These are phyloP conservation scores for Channa argus DNA, from an alignment of 2,113 vertebrate species.

Conservation along the genomic window DNA sequence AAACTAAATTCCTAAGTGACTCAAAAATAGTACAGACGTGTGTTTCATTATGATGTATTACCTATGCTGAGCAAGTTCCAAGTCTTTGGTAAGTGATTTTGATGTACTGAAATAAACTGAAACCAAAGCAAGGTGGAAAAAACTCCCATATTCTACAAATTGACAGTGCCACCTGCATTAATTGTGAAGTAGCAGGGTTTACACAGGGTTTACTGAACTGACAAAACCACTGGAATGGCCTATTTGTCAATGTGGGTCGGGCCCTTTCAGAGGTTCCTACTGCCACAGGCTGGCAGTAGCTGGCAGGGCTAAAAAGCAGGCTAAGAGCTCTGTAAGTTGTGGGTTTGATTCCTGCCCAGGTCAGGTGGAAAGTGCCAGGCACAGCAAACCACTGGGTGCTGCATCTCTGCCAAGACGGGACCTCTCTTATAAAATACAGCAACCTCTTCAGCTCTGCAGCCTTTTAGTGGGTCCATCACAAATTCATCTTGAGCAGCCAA, in stretches of 20 bases:
- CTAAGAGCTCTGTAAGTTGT: slow-evolving; percentile 76
- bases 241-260: slow-evolving; percentile 20
- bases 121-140: no score
- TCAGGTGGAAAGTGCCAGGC: slow-evolving; percentile 66
- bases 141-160: no score
- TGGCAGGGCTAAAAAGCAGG: slow-evolving; percentile 51
- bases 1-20: no score
- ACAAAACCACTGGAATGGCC: no score
- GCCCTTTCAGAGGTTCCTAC: slow-evolving; percentile 44
- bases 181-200: no score
- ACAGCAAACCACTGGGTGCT: slow-evolving; percentile 58
- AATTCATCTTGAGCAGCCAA: slow-evolving; percentile 13
- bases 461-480: neutral
- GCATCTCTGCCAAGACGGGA: slow-evolving; percentile 42
- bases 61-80: no score
- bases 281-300: slow-evolving; percentile 51
- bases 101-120: no score
- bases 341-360: slow-evolving; percentile 74
- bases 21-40: no score
- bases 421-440: slow-evolving; percentile 33
- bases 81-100: no score
- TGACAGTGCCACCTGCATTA: no score
- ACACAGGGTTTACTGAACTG: no score
- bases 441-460: slow-evolving; percentile 17
- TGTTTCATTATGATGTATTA: no score